Evolutionary conservation across 2,797 vertebrate species (phyloP).

Genomic region (Microchirus variegatus): DNA sequence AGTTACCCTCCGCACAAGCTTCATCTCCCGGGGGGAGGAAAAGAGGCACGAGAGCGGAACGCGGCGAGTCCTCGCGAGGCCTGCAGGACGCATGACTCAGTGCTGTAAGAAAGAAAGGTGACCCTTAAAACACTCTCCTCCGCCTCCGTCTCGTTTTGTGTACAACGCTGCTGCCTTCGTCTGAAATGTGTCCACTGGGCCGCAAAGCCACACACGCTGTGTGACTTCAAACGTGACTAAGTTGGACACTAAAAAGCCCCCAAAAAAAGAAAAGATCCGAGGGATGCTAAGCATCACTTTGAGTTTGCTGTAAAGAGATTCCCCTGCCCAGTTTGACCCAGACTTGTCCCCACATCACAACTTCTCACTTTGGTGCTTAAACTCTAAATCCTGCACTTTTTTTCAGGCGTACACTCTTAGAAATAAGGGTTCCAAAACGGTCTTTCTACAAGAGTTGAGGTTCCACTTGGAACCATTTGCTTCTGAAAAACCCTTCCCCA

Average conservation of each 20-base stretch:
- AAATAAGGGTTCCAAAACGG: too few species aligned
- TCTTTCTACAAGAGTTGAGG: too few species aligned
- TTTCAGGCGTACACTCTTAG: too few species aligned
- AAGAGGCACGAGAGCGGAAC: conserved; percentile 64
- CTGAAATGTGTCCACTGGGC: conserved; percentile 24
- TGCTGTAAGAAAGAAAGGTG: conserved; percentile 46
- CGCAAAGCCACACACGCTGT: not conserved
- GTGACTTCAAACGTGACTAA: conserved; percentile 3
- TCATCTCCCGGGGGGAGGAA: conserved; percentile 63
- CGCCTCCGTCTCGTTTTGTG: conserved; percentile 22
- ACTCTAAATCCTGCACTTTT: too few species aligned
- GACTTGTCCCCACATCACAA: too few species aligned
- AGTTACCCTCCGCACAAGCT: conserved; percentile 56
- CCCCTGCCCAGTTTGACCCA: too few species aligned
- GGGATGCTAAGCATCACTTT: not conserved
- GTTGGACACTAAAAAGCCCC: conserved; percentile 1
- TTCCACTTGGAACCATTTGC: too few species aligned
- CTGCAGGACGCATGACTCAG: conserved; percentile 58
- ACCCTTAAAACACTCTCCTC: conserved; percentile 47
- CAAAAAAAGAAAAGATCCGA: not conserved
- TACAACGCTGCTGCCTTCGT: conserved; percentile 10
- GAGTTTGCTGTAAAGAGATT: conserved; percentile 26
- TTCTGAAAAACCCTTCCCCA: too few species aligned
- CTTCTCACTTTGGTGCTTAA: too few species aligned
- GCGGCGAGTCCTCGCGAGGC: conserved; percentile 51